Base-by-base conservation (phyloP, 2,888 invertebrate species). In the Pterobdella sp. region DNA sequence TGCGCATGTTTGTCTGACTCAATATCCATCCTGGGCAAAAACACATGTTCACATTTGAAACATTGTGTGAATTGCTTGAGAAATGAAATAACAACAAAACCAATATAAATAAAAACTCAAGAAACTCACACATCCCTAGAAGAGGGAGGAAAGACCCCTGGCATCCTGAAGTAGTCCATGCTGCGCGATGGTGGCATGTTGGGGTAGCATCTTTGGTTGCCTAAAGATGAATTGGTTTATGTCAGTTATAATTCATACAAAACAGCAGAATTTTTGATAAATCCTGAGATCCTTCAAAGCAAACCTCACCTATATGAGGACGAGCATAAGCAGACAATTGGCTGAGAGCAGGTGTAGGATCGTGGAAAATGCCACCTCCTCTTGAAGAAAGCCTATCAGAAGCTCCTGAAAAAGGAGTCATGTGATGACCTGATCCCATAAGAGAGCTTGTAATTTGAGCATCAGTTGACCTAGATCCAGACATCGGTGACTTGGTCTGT, bases 91-190 rank as follows among this genome's bases (percentile, higher is more conserved):
- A n/a, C n/a, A n/a, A n/a, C n/a, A n/a, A n/a, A n/a, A 7, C 42
- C 42, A 42, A 14, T 42, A 18, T 14, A 42, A 42, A 42, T 42
- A 18, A 42, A 42, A 56, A 26, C 32, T 65, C 3, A 67, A 3
- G 18, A 65, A 35, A 68, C 77, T 74, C 76, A 85, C 85, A 85
- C 82, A 80, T 87, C 86, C 79, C 89, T 79, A 72, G 90, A 89
- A 29, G 89, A 83, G 0, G 83, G 83, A 1, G 84, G 90, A 80
- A 91, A 92, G 89, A 91, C 90, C 37, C 63, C 79, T n/a, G 81
- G 88, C 75, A 90, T 84, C 80, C 90, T 89, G 81, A 91, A 91
- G 81, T 91, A 91, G 82, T 92, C 92, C 86, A 91, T 89, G 77
- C 89, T 89, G 35, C 75, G 76, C 1, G 73, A 64, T 26, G 75